Percentiles rank a stretch among this genome's conserved stretches.
Conservation (phyloP, 2,888 invertebrate species). For the Limnephilus lunatus region DNA sequence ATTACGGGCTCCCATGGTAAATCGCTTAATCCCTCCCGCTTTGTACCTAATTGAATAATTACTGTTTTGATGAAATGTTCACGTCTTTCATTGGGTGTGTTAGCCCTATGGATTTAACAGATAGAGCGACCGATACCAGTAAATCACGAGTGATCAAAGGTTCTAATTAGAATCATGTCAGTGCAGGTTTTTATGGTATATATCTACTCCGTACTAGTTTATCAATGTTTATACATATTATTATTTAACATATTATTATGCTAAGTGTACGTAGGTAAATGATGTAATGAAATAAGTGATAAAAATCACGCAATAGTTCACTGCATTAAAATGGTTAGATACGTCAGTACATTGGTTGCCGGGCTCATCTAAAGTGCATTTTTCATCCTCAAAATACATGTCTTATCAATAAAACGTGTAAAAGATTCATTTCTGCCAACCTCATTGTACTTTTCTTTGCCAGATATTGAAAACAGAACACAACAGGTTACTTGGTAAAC, state of each 20-base stretch:
- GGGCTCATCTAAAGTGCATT: too few species aligned
- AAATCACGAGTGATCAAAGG: not conserved
- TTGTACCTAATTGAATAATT: not conserved
- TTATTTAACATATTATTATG: not conserved
- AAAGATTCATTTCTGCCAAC: too few species aligned
- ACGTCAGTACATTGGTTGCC: too few species aligned
- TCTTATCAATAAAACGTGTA: too few species aligned
- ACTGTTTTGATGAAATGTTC: not conserved
- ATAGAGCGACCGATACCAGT: not conserved
- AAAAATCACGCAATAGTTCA: too few species aligned
- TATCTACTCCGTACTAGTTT: not conserved
- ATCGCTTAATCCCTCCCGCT: not conserved
- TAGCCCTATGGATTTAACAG: not conserved
- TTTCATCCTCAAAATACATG: too few species aligned
- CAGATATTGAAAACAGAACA: too few species aligned
- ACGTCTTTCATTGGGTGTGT: not conserved
- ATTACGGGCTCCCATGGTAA: not conserved
- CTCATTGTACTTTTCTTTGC: too few species aligned
- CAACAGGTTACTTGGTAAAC: too few species aligned
- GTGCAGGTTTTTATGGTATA: not conserved
- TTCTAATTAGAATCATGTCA: not conserved
- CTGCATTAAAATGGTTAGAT: too few species aligned
- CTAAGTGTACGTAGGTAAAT: not conserved
- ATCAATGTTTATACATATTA: not conserved
- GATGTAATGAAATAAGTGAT: not conserved